phyloP scores from a whole-genome alignment of 1,140 invertebrate genomes.

The Hypothenemus hampei region DNA sequence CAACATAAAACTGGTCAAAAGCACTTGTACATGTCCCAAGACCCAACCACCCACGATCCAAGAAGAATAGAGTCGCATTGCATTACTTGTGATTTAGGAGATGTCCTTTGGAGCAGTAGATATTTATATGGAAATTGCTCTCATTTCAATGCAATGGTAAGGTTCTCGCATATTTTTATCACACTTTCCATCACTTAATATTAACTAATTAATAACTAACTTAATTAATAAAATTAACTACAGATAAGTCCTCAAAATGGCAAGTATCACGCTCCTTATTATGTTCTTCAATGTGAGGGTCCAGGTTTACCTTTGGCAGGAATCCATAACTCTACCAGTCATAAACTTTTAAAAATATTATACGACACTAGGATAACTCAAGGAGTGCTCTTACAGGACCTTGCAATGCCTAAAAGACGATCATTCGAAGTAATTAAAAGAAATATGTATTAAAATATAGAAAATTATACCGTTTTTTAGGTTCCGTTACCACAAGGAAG shows the following conservation, averaged over 20 bases:
- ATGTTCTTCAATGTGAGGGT: constrained; percentile 73
- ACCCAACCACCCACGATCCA: constrained; percentile 64
- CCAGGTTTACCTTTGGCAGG: constrained; percentile 72
- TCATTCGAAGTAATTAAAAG: constrained; percentile 56
- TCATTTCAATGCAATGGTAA: constrained; percentile 69
- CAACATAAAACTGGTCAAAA: constrained; percentile 75
- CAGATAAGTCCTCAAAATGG: constrained; percentile 32
- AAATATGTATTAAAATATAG: neutral
- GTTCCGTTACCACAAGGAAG: constrained; percentile 72
- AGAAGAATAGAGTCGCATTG: constrained; percentile 68
- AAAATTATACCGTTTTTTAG: too few relatives aligned
- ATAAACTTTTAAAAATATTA: constrained; percentile 66
- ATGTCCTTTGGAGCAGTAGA: constrained; percentile 65
- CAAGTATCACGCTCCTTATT: constrained; percentile 56
- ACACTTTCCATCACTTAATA: too few relatives aligned
- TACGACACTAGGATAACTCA: constrained; percentile 69
- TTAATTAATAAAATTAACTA: too few relatives aligned
- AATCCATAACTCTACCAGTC: constrained; percentile 64
- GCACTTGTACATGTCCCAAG: constrained; percentile 75
- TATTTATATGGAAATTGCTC: constrained; percentile 75
- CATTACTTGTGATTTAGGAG: constrained; percentile 70
- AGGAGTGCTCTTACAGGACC: constrained; percentile 57
- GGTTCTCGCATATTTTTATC: too few relatives aligned
- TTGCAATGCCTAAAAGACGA: constrained; percentile 67
- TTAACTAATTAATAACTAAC: too few relatives aligned